A percentile compares a stretch with the other conserved stretches of the same genome.
These are phyloP conservation scores for Hippolais icterina DNA, from an alignment of 2,113 vertebrate species.

Conservation along the genomic window DNA sequence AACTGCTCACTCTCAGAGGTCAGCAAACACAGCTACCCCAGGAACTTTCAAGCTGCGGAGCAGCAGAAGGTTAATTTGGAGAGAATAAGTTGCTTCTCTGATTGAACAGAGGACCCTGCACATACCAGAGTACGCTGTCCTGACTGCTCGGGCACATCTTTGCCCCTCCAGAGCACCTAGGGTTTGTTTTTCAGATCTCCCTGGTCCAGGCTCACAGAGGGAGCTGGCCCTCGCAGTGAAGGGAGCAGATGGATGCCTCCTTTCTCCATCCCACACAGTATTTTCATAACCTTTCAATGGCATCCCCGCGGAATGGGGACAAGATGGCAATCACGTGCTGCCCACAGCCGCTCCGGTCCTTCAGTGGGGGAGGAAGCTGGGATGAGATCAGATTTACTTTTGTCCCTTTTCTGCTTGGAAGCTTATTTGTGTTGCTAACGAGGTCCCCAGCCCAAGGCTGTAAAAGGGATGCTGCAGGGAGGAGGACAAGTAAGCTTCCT, in stretches of 20 bases:
- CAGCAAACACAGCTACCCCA: background rate
- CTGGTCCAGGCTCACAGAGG: background rate
- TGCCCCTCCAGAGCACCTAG: fast-evolving
- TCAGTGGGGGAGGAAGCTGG: background rate
- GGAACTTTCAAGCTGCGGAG: background rate
- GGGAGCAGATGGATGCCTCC: background rate
- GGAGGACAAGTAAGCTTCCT: background rate
- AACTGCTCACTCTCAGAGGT: background rate
- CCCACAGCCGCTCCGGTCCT: fast-evolving
- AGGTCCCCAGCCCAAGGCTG: background rate
- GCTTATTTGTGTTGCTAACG: background rate
- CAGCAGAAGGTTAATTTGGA: background rate
- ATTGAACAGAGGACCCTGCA: background rate
- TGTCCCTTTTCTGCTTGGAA: background rate
- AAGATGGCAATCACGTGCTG: background rate
- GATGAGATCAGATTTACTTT: background rate
- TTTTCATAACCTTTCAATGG: slow-evolving; percentile 27
- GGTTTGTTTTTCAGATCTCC: background rate
- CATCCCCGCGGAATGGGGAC: background rate
- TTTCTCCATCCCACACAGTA: background rate
- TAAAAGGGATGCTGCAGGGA: background rate
- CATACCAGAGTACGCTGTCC: fast-evolving
- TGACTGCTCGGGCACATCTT: background rate
- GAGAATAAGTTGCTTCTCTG: background rate
- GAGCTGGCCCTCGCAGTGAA: background rate